Evolutionary conservation across 2,113 vertebrate species (phyloP), one percentile per base, ranked within the genome.

Genomic region (Sminthopsis crassicaudata): DNA sequence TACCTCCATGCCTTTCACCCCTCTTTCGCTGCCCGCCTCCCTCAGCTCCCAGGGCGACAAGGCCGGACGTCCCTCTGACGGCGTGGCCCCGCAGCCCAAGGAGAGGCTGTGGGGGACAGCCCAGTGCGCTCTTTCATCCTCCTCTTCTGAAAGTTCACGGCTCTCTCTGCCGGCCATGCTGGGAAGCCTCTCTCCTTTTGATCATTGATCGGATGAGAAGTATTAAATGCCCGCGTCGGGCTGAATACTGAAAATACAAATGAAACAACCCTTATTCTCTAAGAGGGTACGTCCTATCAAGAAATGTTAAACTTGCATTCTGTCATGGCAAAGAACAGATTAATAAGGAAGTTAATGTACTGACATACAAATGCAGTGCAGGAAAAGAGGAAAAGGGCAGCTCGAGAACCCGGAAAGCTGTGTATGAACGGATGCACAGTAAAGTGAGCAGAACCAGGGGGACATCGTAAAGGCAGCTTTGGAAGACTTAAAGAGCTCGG

Each of bases 21-120:
- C 92, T 92, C 91, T 55, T 90, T 92, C 94, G 50, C 92, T 93
- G 94, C 36, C 90, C 54, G 67, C 48, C 92, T 52, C 93, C 88
- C 51, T 46, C 88, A 91, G 54, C 91, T 53, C 54, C 95, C 94
- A 14, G n/a, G 93, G 97, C 95, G 94, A 89, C 54, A 52, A 12
- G 27, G 36, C 60, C 0, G 52, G 90, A 54, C 90, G 25, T 2
- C 0, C 27, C 42, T 19, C 36, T 10, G 60, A 90, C 36, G 0
- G 30, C 14, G 30, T 14, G 27, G 14, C 60, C 14, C 60, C 30
- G 16, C 30, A 16, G 30, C 57, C 57, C 60, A 30, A 67, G 30
- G 30, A 36, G 60, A 67, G 60, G 27, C 60, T 36, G 36, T 12
- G 4, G 36, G 36, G 60, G 12, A 67, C 16, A 16, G 57, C 36